These are phyloP conservation scores for Anguilla obscura DNA, from an alignment of 2,797 vertebrate species.

Conservation along the genomic window DNA sequence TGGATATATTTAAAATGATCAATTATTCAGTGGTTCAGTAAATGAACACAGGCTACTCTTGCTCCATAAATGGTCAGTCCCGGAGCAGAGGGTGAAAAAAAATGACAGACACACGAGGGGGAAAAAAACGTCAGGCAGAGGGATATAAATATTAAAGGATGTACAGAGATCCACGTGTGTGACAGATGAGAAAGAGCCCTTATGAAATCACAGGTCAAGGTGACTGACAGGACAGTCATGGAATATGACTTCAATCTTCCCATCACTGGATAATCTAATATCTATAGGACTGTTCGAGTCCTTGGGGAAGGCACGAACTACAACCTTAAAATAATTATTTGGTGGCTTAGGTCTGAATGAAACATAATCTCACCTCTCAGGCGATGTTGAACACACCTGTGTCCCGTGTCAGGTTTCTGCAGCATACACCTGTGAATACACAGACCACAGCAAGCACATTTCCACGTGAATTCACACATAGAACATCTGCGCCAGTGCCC, in stretches of 20 bases:
- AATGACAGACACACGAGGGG: conserved; percentile 47
- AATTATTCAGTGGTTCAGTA: conserved; percentile 65
- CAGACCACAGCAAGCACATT: neutral
- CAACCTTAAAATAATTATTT: neutral
- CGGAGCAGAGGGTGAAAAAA: conserved; percentile 46
- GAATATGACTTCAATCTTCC: conserved; percentile 38
- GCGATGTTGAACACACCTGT: neutral
- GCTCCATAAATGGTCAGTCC: conserved; percentile 48
- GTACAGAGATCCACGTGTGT: conserved; percentile 31
- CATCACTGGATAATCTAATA: conserved; percentile 20
- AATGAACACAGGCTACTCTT: conserved; percentile 54
- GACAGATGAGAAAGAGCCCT: conserved; percentile 39
- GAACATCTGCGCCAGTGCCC: neutral
- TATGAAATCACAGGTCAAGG: conserved; percentile 49
- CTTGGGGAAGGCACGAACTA: neutral
- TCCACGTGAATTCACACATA: neutral
- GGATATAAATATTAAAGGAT: conserved; percentile 66
- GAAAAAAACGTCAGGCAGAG: conserved; percentile 57
- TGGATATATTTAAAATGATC: conserved; percentile 44
- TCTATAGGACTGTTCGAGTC: neutral
- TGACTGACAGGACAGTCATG: conserved; percentile 50
- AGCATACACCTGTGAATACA: neutral
- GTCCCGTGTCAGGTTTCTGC: neutral
- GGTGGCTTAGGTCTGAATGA: conserved; percentile 15
- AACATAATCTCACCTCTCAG: conserved; percentile 20